Percentiles rank a stretch among this genome's conserved stretches.
Evolutionary conservation across 37 sponge, comb jelly and placozoan genomes (phyloP).

Genomic region (Hormiphora californensis): DNA sequence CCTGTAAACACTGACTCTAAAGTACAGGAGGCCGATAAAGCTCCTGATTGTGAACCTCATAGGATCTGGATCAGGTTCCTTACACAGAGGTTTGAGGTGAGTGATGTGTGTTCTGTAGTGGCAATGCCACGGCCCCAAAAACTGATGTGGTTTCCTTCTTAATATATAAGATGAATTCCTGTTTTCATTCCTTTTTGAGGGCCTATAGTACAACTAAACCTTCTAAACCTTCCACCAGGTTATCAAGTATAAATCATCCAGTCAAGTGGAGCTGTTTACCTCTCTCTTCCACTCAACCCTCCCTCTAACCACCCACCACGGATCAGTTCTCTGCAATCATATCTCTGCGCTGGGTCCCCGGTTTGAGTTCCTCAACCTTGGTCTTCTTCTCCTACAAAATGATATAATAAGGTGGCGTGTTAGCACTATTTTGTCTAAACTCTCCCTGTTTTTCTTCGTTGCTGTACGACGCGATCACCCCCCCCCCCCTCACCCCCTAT

Average conservation of each 20-base stretch:
- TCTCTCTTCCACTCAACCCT: slow-evolving; percentile 54
- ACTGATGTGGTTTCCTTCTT: neutral
- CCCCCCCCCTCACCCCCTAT: too few relatives aligned
- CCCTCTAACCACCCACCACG: slow-evolving; percentile 41
- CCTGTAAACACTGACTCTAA: slow-evolving; percentile 38
- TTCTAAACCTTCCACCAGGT: neutral
- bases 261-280: slow-evolving; percentile 51
- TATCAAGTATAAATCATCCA: slow-evolving; percentile 31
- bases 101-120: neutral
- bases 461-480: too few relatives aligned
- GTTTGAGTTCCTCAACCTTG: slow-evolving; percentile 44
- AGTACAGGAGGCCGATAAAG: neutral
- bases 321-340: slow-evolving; percentile 27
- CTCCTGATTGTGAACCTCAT: slow-evolving; percentile 36
- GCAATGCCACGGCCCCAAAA: neutral
- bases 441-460: too few relatives aligned
- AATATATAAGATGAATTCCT: neutral
- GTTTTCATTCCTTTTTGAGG: neutral
- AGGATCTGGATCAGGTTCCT: slow-evolving; percentile 32
- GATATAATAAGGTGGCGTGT: slow-evolving; percentile 50
- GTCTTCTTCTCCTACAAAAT: slow-evolving; percentile 20
- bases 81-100: slow-evolving; percentile 27
- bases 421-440: too few relatives aligned
- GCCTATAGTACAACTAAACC: neutral
- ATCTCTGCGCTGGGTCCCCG: slow-evolving; percentile 35